Percentiles rank a stretch among this genome's conserved stretches.
Evolutionary conservation across 2,113 vertebrate genomes (phyloP).

Genomic region (Clarias macrocephalus): DNA sequence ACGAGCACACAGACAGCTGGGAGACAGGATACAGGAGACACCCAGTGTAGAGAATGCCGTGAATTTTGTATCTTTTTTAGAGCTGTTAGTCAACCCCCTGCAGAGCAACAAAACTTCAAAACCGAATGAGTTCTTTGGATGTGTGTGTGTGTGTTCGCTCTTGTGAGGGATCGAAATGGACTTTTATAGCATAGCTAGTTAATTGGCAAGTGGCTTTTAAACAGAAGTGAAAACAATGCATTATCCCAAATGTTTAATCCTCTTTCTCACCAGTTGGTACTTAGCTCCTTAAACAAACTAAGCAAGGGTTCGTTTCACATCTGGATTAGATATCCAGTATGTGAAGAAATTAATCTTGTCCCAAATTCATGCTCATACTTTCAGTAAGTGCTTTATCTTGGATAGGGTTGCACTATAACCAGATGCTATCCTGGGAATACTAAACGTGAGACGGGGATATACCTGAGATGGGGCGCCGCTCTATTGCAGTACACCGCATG

Average conservation of each 20-base stretch:
- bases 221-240: not conserved
- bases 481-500: not conserved
- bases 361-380: not conserved
- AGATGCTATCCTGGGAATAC: not conserved
- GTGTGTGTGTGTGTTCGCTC: conserved; percentile 19
- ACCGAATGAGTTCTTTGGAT: conserved; percentile 8
- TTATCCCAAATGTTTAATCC: not conserved
- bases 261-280: not conserved
- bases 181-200: not conserved
- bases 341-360: not conserved
- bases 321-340: not conserved
- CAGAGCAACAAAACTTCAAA: conserved; percentile 29
- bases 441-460: not conserved
- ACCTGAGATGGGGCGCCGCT: not conserved
- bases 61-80: conserved; percentile 7
- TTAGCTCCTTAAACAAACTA: not conserved
- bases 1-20: conserved; percentile 18
- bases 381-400: not conserved
- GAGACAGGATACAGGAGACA: conserved; percentile 8
- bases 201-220: not conserved
- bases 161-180: not conserved
- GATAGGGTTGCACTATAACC: not conserved
- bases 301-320: not conserved
- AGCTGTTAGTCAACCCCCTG: conserved; percentile 7
- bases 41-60: conserved; percentile 5